Conservation (phyloP, 1,140 invertebrate species). For the Orius insidiosus region DNA sequence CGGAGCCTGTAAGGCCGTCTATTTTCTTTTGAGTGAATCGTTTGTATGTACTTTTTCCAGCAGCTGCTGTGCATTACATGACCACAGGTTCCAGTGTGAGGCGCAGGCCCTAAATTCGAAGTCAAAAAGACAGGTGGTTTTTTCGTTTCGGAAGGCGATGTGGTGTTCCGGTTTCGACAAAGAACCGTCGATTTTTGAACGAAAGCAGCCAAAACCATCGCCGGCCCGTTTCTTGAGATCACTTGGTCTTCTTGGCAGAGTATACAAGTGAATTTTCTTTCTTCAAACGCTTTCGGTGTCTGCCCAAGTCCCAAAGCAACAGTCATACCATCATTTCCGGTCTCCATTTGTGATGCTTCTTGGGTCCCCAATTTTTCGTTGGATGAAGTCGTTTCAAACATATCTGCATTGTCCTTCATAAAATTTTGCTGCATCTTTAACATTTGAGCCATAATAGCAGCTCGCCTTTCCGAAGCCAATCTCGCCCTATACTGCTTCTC, state of each 20-base stretch:
- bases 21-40: constrained; percentile 70
- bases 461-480: constrained; percentile 66
- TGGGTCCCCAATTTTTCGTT: neutral
- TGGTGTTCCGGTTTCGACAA: constrained; percentile 32
- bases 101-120: constrained; percentile 52
- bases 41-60: constrained; percentile 85
- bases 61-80: constrained; percentile 94
- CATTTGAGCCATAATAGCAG: constrained; percentile 88
- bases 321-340: constrained; percentile 30
- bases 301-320: constrained; percentile 36
- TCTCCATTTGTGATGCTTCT: constrained; percentile 9
- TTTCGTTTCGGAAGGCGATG: constrained; percentile 17
- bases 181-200: constrained; percentile 87
- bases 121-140: constrained; percentile 28
- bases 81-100: constrained; percentile 84
- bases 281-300: constrained; percentile 27
- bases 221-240: constrained; percentile 39
- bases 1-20: constrained; percentile 65
- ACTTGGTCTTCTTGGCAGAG: constrained; percentile 88
- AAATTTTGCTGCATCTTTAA: constrained; percentile 82
- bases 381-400: constrained; percentile 7
- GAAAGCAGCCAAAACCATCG: constrained; percentile 83
- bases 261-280: constrained; percentile 70
- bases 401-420: constrained; percentile 46
- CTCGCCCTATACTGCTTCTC: constrained; percentile 60